Base-by-base conservation (phyloP, 1,140 invertebrate genomes). In the Triops cancriformis region DNA sequence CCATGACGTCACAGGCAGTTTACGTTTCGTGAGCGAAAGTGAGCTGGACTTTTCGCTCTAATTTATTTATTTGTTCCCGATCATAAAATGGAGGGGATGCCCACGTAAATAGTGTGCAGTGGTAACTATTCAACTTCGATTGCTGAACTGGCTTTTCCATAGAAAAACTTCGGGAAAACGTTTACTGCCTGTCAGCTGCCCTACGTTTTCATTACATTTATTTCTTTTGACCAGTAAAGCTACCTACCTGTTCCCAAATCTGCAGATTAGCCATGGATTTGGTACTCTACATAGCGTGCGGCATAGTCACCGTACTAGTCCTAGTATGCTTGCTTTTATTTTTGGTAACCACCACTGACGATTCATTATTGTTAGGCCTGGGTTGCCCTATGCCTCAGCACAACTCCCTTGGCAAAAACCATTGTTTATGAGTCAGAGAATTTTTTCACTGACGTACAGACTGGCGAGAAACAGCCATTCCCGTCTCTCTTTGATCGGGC, bases 371-470 rank as follows among this genome's bases (percentile, higher is more conserved):
- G 79, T 14, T 80, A 92, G 91, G 80, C 90, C 73, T 88, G 87
- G 79, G 78, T 88, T 72, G 80, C 88, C 75, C 76, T 91, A 79
- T 85, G 88, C 64, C 82, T 87, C 64, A 87, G 85, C 75, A 89
- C 89, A 5, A 85, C 88, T 80, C 88, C 89, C 27, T 93, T 91
- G 85, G 91, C 93, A n/a, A 82, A 86, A 74, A 86, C 94, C 72
- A 84, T 85, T 74, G 83, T 91, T 42, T 88, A 88, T 81, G 87
- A 92, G 81, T 89, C 91, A 82, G 95, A 97, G 84, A 91, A 92
- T 81, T 90, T 86, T 80, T 97, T 90, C 82, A 82, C 88, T 77
- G 89, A 96, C 87, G 87, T 88, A n/a, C 83, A 85, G 43, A 87
- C 85, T 73, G 88, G 88, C 12, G 82, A 85, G 80, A 88, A 86